Evolutionary conservation across 2,888 invertebrate genomes (phyloP).

Genomic region (Agriopis aurantiaria): DNA sequence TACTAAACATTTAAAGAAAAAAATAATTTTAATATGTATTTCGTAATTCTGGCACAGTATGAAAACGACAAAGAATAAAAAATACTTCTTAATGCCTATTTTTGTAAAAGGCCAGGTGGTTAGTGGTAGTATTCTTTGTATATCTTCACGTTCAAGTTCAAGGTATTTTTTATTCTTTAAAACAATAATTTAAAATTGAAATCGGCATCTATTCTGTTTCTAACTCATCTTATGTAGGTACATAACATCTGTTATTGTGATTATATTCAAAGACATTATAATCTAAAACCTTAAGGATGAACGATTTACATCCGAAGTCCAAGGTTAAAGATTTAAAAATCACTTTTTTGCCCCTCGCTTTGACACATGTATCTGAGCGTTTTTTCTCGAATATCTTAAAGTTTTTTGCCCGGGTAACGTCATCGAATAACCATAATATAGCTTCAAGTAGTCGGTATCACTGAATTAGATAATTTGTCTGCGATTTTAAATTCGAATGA

Average conservation of each 20-base stretch:
- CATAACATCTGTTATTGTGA: constrained; percentile 19
- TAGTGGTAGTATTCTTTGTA: background rate
- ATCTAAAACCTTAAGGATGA: constrained; percentile 10
- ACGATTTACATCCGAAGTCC: constrained; percentile 21
- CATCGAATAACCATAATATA: constrained; percentile 8
- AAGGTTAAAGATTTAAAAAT: constrained; percentile 31
- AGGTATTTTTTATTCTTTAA: background rate
- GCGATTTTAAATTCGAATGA: background rate
- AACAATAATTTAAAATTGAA: background rate
- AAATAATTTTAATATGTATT: too few species aligned
- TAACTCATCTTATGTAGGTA: background rate
- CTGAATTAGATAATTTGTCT: background rate
- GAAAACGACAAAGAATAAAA: too few species aligned
- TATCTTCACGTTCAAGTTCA: background rate
- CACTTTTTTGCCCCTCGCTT: constrained; percentile 25
- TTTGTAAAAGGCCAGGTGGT: too few species aligned
- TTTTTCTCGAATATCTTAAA: constrained; percentile 18
- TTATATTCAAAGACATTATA: constrained; percentile 21
- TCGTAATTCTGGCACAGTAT: too few species aligned
- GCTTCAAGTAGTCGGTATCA: background rate
- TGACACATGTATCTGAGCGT: constrained; percentile 21
- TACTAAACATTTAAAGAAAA: too few species aligned
- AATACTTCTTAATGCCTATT: too few species aligned
- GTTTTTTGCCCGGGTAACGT: constrained; percentile 16
- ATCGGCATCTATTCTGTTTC: background rate